Conservation (phyloP, 1,140 invertebrate genomes). For the Vanessa tameamea region DNA sequence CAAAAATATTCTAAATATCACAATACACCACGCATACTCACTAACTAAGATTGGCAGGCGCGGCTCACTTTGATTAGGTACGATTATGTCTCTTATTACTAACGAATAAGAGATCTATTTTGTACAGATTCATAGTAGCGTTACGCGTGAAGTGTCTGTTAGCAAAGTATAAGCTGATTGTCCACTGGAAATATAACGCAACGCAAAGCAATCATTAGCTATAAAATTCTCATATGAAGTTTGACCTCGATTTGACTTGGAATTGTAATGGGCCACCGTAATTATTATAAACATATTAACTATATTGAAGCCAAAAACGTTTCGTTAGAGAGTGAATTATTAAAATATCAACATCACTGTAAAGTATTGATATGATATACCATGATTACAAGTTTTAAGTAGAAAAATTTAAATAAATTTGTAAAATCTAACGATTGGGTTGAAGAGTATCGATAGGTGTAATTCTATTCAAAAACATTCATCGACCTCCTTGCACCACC, state of each 20-base stretch:
- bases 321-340: too few species aligned
- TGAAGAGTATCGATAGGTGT: too few species aligned
- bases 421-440: too few species aligned
- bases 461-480: too few species aligned
- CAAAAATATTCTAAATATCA: conserved; percentile 36
- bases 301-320: too few species aligned
- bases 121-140: conserved; percentile 43
- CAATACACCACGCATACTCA: conserved; percentile 47
- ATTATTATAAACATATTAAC: too few species aligned
- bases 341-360: too few species aligned
- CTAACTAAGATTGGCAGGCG: conserved; percentile 56
- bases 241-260: neutral
- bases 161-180: conserved; percentile 33
- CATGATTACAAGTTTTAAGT: too few species aligned
- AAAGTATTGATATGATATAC: too few species aligned
- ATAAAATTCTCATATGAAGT: neutral
- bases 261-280: too few species aligned
- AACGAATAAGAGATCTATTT: conserved; percentile 20
- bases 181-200: neutral
- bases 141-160: conserved; percentile 65
- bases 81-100: conserved; percentile 20
- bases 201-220: neutral
- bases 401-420: too few species aligned
- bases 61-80: conserved; percentile 24
- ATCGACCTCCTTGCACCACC: too few species aligned